Evolutionary conservation across 2,113 vertebrate species (phyloP).

Genomic region (Hippoglossus stenolepis): DNA sequence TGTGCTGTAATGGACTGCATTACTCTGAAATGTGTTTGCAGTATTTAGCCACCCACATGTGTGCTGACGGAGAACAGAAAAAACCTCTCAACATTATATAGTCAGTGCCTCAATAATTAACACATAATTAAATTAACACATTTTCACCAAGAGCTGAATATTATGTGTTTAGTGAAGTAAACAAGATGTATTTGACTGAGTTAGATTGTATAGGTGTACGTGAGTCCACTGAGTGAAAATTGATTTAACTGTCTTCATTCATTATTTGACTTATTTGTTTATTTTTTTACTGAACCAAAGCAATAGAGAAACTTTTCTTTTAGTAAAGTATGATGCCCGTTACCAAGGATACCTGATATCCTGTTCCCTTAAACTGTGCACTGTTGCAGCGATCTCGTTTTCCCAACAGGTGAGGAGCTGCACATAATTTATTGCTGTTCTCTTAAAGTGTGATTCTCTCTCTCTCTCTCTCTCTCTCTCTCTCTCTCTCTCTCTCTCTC

Average conservation of each 20-base stretch:
- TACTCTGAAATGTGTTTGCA: neutral
- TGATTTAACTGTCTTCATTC: neutral
- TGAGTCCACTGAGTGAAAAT: neutral
- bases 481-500: too few species aligned
- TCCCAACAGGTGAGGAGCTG: neutral
- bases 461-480: too few species aligned
- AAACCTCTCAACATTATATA: neutral
- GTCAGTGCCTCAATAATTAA: neutral
- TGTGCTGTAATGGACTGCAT: neutral
- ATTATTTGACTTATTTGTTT: neutral
- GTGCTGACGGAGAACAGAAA: neutral
- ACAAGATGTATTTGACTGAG: neutral
- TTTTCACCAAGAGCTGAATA: neutral
- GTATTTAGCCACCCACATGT: neutral
- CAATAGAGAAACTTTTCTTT: neutral
- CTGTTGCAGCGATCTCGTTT: neutral
- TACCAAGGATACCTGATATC: neutral
- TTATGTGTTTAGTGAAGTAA: neutral
- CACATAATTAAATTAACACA: neutral
- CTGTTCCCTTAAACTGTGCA: neutral
- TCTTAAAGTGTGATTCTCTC: neutral
- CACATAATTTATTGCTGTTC: neutral
- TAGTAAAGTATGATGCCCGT: neutral
- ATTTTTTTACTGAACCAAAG: neutral
- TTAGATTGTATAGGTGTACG: neutral